A percentile compares a stretch with the other conserved stretches of the same genome.
These are phyloP conservation scores for Synergus umbraculus DNA, from an alignment of 2,888 invertebrate genomes.

Conservation along the genomic window DNA sequence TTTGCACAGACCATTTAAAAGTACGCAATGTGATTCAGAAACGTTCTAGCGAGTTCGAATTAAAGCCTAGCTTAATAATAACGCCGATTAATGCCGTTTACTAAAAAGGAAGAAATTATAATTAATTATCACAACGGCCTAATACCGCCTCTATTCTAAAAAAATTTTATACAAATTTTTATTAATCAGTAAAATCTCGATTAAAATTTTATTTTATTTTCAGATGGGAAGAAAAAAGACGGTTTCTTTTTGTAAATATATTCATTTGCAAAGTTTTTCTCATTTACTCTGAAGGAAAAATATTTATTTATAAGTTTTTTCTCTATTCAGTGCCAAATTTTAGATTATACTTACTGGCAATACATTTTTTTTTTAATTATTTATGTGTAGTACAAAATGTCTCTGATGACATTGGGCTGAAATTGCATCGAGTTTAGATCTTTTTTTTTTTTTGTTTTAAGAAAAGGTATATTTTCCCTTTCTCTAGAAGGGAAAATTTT, in stretches of 20 bases:
- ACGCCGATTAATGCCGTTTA: constrained; percentile 40
- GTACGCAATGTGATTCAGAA: constrained; percentile 56
- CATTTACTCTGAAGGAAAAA: neutral
- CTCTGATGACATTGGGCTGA: neutral
- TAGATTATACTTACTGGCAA: neutral
- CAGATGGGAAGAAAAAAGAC: neutral
- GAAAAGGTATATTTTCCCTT: neutral
- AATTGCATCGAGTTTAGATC: neutral
- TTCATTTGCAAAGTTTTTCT: neutral
- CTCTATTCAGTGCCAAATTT: neutral
- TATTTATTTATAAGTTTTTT: neutral
- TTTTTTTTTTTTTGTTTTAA: neutral
- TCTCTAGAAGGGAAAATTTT: neutral
- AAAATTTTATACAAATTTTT: constrained; percentile 8
- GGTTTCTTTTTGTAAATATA: constrained; percentile 5
- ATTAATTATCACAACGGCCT: constrained; percentile 11
- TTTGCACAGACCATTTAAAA: constrained; percentile 55
- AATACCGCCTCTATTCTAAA: constrained; percentile 22
- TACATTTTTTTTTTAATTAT: neutral
- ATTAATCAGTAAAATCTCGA: neutral
- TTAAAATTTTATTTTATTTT: neutral
- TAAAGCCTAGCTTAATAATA: constrained; percentile 44
- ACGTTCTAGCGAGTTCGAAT: constrained; percentile 48
- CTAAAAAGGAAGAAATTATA: neutral
- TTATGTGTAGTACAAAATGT: neutral